Evolutionary conservation across 2,888 invertebrate species (phyloP), one percentile per base, ranked within the genome.

Genomic region (Apamea monoglypha): DNA sequence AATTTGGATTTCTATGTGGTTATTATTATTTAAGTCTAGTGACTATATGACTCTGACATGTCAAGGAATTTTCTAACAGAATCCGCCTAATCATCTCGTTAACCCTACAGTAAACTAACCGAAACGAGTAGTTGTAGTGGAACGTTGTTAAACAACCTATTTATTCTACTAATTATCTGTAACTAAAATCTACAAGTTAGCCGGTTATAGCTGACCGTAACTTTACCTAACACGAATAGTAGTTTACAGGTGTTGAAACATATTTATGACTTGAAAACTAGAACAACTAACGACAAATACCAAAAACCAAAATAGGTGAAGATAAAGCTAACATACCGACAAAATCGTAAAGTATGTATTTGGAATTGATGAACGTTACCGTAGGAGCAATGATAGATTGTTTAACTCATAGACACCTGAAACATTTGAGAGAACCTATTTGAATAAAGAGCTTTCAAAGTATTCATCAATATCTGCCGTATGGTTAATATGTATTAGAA

Each of bases 51-150:
- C 25, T 56, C 50, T 70, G 59, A 76, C 36, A 72, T 61, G 10
- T 29, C 36, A 16, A 82, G 69, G 76, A 47, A 50, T 68, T 81
- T 56, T 7, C 50, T 14, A 14, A 21, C n/a, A 63, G 16, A 77
- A 67, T 53, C 16, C 71, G 64, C 16, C 32, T 64, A 14, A 56
- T 74, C 63, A 84, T 83, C 25, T 73, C 14, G 36, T 53, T 72
- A 72, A 50, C 44, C 14, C 16, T 50, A 64, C 10, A 63, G 36
- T 44, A 80, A 87, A 76, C 76, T 84, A 84, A 53, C 80, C 67
- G 72, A 76, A 80, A 80, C 84, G 47, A 47, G 66, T 69, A 56
- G 36, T 47, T 21, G 25, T n/a, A 64, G 29, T 36, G 59, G 50
- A 63, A 74, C 71, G 7, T 64, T 72, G 67, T 40, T 53, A 63